Evolutionary conservation across 2,888 invertebrate genomes (phyloP), one percentile per base, ranked within the genome.

Genomic region (Leptopterna dolabrata): DNA sequence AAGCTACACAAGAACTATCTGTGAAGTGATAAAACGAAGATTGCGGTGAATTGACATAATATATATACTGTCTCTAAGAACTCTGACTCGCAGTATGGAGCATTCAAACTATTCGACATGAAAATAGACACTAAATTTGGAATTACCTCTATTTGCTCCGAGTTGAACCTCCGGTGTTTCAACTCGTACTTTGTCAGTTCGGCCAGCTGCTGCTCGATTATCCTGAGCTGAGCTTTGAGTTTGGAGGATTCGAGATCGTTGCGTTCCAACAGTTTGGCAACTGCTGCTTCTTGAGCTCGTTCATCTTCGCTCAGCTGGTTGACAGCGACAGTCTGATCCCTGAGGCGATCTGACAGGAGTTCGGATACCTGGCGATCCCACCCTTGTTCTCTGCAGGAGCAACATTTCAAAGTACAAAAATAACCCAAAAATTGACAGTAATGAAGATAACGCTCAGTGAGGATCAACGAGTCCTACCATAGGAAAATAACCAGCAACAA

Each of bases 231-330:
- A 91, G 96, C 95, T 89, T 95, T 93, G 36, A 96, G 92, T 90
- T 95, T 95, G 95, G 96, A 96, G 89, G 94, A 95, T 90, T 95
- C 94, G 9, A 95, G 94, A 92, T 96, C 96, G 89, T 95, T 95
- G 90, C 94, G 93, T 91, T 95, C 95, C 88, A 96, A 92, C 76
- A 96, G 92, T 16, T 95, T 94, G 36, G 95, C 94, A 2, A 96
- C 95, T 11, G 95, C 94, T 6, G 94, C 95, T 91, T 95, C 95
- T 91, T 96, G 96, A 85, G 96, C 91, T 90, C 95, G 95, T 91
- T 94, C 95, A 91, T 96, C 95, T 90, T 94, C 94, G 90, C 94
- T 92, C 86, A 96, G 92, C 90, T 94, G 93, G 76, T 93, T 92
- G 0, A 95, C 93, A 82, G 95, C 92, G 88, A 93, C 93, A 83